Base-by-base conservation (phyloP, 2,113 vertebrate species). In the Peromyscus californicus region DNA sequence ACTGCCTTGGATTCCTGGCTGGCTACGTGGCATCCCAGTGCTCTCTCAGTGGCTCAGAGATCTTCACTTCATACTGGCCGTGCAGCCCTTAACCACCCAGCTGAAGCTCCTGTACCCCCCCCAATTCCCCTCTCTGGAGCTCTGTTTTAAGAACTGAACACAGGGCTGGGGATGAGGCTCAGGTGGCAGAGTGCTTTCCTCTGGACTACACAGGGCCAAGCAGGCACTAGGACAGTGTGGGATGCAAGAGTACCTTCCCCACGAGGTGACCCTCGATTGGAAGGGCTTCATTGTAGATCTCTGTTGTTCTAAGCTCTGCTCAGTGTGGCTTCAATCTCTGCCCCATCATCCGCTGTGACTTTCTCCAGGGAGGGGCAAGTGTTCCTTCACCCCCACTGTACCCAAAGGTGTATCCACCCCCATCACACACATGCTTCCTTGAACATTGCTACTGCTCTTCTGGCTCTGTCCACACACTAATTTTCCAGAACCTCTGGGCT, bases 181-280 rank as follows among this genome's bases (percentile, higher is more conserved):
- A 29, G 69, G 2, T 70, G 63, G 39, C 10, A 29, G 86, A 57
- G 67, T 29, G 36, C 4, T 72, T 19, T 17, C 45, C 1, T 16
- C 70, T 54, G 45, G 19, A n/a, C 79, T 7, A 33, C 1, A 1
- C 0, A 1, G 5, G 24, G 45, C 15, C 0, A 0, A 42, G 10
- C 2, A 6, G 33, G 78, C 12, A 65, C 19, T 2, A 5, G 78
- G 83, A 54, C n/a, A 7, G 6, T 1, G 31, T 1, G 9, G 57
- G 33, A 33, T 19, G 3, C 45, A 51, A 48, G 11, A 21, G 11
- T n/a, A 42, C 67, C n/a, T 59, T 84, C 65, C 80, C 4, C 5
- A 63, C 17, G 11, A n/a, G 29, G 61, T 0, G 0, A 70, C 9
- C 61, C 26, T 26, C 2, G 72, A 10, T 51, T 3, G 0, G 76